Evolutionary conservation across 2,113 vertebrate genomes (phyloP), one percentile per base, ranked within the genome.

Genomic region (Ammodytes marinus): DNA sequence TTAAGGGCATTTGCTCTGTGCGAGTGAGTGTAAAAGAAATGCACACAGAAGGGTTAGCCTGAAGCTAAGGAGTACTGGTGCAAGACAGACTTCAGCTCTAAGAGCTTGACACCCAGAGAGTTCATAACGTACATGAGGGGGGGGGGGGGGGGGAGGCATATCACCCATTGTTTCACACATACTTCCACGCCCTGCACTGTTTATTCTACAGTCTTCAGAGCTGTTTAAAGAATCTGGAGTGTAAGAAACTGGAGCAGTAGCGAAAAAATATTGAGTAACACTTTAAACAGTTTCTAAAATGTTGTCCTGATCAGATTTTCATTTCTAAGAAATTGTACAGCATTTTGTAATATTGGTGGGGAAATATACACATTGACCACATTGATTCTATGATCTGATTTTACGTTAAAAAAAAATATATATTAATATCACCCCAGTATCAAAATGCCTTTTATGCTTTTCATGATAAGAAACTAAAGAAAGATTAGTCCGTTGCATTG

Each of bases 1-100:
- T 93, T 94, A 93, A 94, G 88, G 84, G 74, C 91, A 90, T 93
- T 94, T 89, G 76, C 90, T 90, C 89, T 79, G 84, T 84, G 81
- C 85, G 85, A 86, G 88, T 76, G 86, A 86, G 90, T 89, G 85
- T 85, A 88, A 86, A 85, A 70, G 74, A 87, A 88, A 83, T 70
- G 68, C 82, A 92, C 69, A 83, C 57, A 89, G 68, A 73, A 55
- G 73, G 72, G 75, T 77, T 77, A 65, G 89, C 72, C 82, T 73
- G 47, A 79, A 82, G 78, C 83, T 79, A 65, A 57, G 71, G 80
- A 82, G 65, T 77, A 86, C 66, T 80, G 47, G 47, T 74, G 58
- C 79, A 85, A 85, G 65, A 74, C 61, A 70, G 47, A 50, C 68
- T 72, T 58, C 46, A 72, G 43, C 76, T 71, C 59, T 59, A 37